phyloP scores from a whole-genome alignment of 1,140 invertebrate species.

The Drosophila sproati region DNA sequence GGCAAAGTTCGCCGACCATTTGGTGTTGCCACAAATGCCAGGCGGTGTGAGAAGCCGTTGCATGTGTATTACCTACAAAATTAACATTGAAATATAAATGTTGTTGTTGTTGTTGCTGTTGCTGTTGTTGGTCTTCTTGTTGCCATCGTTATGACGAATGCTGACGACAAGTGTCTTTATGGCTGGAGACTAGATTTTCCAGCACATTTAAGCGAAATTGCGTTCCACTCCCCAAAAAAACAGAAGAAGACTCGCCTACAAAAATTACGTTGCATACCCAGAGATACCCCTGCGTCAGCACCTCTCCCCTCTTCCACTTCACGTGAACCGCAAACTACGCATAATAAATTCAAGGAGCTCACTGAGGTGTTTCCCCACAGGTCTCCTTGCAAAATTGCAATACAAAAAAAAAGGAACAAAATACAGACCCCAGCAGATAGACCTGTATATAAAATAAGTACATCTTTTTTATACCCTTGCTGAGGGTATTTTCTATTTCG shows the following conservation, averaged over 20 bases:
- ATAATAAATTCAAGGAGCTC: slow-evolving; percentile 73
- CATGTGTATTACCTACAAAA: slow-evolving; percentile 50
- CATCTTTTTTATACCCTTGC: not conserved
- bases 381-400: slow-evolving; percentile 39
- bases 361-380: slow-evolving; percentile 49
- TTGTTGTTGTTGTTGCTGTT: slow-evolving; percentile 41
- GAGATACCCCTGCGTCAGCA: not conserved
- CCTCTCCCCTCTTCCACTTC: not conserved
- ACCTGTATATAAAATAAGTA: slow-evolving; percentile 17
- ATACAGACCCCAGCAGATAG: slow-evolving; percentile 8
- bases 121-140: slow-evolving; percentile 43
- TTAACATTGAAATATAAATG: slow-evolving; percentile 73
- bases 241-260: slow-evolving; percentile 39
- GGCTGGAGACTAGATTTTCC: slow-evolving; percentile 59
- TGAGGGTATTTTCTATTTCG: not conserved
- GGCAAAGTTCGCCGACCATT: slow-evolving; percentile 64
- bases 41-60: slow-evolving; percentile 13
- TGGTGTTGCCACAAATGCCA: slow-evolving; percentile 54
- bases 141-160: slow-evolving; percentile 68
- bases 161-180: slow-evolving; percentile 68
- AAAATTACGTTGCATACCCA: slow-evolving; percentile 46
- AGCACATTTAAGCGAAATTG: slow-evolving; percentile 51
- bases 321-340: slow-evolving; percentile 27
- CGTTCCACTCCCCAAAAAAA: slow-evolving; percentile 37
- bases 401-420: slow-evolving; percentile 6